Evolutionary conservation across 1,140 invertebrate genomes (phyloP).

Genomic region (Euura lappo): DNA sequence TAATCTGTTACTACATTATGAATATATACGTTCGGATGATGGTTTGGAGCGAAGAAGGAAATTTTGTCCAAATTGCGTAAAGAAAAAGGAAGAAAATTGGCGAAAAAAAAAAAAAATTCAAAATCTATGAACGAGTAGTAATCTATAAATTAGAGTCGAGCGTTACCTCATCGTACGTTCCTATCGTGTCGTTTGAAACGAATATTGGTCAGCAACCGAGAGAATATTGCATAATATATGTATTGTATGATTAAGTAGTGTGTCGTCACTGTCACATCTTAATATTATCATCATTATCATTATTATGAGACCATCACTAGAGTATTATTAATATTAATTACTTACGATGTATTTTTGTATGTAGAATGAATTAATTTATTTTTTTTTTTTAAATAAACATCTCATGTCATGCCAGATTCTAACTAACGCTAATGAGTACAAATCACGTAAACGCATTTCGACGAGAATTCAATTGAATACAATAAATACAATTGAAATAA

Average conservation of each 20-base stretch:
- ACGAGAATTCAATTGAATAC: no score
- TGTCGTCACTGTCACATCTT: slow-evolving; percentile 5
- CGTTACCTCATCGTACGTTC: not conserved
- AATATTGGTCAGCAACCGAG: not conserved
- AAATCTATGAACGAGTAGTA: not conserved
- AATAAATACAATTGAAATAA: no score
- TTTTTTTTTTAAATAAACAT: slow-evolving; percentile 49
- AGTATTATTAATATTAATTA: slow-evolving; percentile 54
- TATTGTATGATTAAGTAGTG: not conserved
- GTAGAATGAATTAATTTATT: slow-evolving; percentile 54
- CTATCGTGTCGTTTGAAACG: not conserved
- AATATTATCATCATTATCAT: slow-evolving; percentile 27
- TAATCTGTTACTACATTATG: not conserved
- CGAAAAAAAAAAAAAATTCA: not conserved
- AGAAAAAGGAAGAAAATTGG: not conserved
- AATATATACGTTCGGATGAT: not conserved
- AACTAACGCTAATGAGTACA: not conserved
- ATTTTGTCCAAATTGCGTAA: not conserved
- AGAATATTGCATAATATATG: slow-evolving; percentile 4
- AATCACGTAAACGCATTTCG: not conserved
- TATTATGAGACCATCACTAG: slow-evolving; percentile 37
- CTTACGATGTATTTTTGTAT: slow-evolving; percentile 49
- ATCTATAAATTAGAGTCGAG: not conserved
- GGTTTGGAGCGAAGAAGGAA: not conserved
- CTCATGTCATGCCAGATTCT: slow-evolving; percentile 37